These are phyloP conservation scores for Malacoraja senta DNA, from an alignment of 2,797 vertebrate genomes.

Conservation along the genomic window DNA sequence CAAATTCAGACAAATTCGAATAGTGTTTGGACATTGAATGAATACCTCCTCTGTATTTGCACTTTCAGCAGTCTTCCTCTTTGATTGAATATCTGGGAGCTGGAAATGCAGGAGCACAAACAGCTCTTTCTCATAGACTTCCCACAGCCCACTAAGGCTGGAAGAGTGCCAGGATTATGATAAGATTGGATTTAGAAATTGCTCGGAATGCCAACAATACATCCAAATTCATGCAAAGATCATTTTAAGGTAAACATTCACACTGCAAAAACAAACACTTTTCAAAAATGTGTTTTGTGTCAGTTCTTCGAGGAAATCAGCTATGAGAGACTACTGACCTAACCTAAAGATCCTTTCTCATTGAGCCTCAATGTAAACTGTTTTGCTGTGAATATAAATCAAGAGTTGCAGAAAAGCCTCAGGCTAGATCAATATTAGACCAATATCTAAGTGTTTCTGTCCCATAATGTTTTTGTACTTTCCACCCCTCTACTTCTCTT, in stretches of 20 bases:
- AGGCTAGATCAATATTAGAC: neutral
- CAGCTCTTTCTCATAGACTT: constrained; percentile 4
- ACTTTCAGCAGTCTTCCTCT: neutral
- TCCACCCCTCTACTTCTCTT: neutral
- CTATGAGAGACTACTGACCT: neutral
- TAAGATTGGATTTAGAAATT: constrained; percentile 8
- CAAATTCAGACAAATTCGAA: neutral
- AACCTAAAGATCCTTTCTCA: neutral
- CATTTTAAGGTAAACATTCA: neutral
- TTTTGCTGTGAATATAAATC: neutral
- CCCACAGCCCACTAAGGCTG: neutral
- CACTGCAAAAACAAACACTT: neutral
- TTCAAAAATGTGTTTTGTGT: constrained; percentile 12
- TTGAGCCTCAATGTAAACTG: neutral
- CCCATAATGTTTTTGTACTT: neutral
- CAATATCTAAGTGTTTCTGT: neutral
- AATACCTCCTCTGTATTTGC: neutral
- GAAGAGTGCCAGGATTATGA: constrained; percentile 1
- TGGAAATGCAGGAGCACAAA: constrained; percentile 10
- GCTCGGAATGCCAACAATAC: neutral
- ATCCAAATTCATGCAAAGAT: neutral
- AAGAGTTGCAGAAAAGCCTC: neutral
- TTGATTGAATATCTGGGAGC: constrained; percentile 3
- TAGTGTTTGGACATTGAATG: neutral
- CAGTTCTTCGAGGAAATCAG: constrained; percentile 5